Conservation (phyloP, 1,140 invertebrate genomes). For the Tetragnatha versicolor region DNA sequence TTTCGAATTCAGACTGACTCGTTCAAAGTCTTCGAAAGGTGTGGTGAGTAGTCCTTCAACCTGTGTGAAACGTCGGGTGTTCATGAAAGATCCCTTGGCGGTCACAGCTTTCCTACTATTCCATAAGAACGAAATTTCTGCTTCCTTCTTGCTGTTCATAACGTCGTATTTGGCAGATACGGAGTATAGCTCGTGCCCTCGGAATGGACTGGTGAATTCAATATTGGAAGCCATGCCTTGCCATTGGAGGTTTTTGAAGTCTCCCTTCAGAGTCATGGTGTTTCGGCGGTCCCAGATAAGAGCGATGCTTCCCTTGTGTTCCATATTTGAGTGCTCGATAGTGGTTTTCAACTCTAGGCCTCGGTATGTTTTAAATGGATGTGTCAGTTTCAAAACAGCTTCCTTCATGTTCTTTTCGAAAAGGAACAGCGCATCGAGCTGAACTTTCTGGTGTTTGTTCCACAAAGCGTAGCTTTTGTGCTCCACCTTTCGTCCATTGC, state of each 20-base stretch:
- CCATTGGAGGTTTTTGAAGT: slow-evolving; percentile 4
- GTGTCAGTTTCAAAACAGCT: slow-evolving; percentile 9
- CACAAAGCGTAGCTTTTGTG: slow-evolving; percentile 24
- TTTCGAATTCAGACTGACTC: not conserved
- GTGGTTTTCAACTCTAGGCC: slow-evolving; percentile 19
- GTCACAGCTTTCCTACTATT: slow-evolving; percentile 34
- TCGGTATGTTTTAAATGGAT: slow-evolving; percentile 19
- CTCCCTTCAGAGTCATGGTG: slow-evolving; percentile 17
- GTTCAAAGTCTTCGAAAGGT: slow-evolving; percentile 8
- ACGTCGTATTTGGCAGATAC: slow-evolving; percentile 29
- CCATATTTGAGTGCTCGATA: not conserved
- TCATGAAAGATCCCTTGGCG: slow-evolving; percentile 21
- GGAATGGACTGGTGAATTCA: slow-evolving; percentile 27
- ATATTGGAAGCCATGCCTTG: slow-evolving; percentile 7
- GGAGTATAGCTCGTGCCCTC: slow-evolving; percentile 34
- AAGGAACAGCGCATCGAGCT: slow-evolving; percentile 13
- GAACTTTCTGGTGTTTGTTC: slow-evolving; percentile 36
- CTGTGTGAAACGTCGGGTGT: not conserved
- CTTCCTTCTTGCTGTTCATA: not conserved
- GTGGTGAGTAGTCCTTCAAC: slow-evolving; percentile 11
- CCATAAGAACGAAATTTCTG: slow-evolving; percentile 23
- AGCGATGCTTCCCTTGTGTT: slow-evolving; percentile 18
- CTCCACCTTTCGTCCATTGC: slow-evolving; percentile 7
- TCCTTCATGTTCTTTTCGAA: slow-evolving; percentile 26
- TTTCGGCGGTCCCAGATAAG: slow-evolving; percentile 27